Conservation (phyloP, 2,113 vertebrate genomes). For the Accipiter cooperii region DNA sequence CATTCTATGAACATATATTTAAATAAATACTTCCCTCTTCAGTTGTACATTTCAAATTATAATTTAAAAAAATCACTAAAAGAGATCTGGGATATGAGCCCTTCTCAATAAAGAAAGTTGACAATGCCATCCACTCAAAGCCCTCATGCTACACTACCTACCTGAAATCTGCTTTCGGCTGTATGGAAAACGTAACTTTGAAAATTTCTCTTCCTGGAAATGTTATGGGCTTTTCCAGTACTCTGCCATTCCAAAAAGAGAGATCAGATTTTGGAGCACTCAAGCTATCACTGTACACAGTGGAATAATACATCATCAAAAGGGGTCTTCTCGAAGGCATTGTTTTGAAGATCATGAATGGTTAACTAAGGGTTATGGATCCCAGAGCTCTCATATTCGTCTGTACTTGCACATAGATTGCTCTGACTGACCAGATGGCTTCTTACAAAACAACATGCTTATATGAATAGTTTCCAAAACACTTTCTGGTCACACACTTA, state of each 20-base stretch:
- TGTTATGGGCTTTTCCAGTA: background rate
- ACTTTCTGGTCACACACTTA: background rate
- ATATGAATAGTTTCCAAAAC: background rate
- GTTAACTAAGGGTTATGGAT: background rate
- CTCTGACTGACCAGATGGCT: conserved; percentile 26
- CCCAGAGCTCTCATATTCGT: background rate
- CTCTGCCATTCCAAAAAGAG: background rate
- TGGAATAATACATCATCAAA: background rate
- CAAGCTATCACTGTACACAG: rapidly evolving
- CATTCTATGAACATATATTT: background rate
- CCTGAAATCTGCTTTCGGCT: background rate
- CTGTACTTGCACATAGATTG: background rate
- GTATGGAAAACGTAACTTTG: rapidly evolving
- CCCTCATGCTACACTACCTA: background rate
- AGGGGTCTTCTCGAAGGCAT: background rate
- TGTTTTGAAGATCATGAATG: background rate
- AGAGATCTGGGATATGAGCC: background rate
- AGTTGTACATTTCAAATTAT: background rate
- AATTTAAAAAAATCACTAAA: background rate
- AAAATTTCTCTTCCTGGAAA: background rate
- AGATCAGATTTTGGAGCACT: background rate
- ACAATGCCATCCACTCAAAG: background rate
- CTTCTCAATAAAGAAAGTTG: background rate
- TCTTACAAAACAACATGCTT: conserved; percentile 16
- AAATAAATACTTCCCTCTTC: background rate